A percentile compares a stretch with the other conserved stretches of the same genome.
These are phyloP conservation scores for Siniperca scherzeri DNA, from an alignment of 2,797 vertebrate genomes.

Conservation along the genomic window DNA sequence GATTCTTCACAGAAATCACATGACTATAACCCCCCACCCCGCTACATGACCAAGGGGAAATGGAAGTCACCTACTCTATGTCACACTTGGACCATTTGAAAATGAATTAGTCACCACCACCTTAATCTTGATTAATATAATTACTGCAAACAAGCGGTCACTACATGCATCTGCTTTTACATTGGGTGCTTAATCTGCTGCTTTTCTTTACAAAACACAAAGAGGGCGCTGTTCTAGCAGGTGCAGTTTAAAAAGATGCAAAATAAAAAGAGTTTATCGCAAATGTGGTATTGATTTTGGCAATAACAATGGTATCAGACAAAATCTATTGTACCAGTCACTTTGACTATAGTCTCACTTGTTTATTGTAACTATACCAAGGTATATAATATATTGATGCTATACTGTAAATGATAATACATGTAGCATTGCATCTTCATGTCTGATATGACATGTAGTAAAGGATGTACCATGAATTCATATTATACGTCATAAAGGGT, in stretches of 20 bases:
- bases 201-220: too few relatives aligned
- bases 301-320: background rate
- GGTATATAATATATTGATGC: background rate
- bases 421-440: background rate
- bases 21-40: slow-evolving; percentile 86
- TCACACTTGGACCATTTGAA: background rate
- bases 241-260: background rate
- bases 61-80: background rate
- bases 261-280: background rate
- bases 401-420: background rate
- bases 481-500: background rate
- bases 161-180: background rate
- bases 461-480: background rate
- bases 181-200: background rate
- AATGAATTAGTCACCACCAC: background rate
- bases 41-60: slow-evolving; percentile 65
- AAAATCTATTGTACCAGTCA: background rate
- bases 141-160: background rate
- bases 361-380: background rate
- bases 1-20: slow-evolving; percentile 94
- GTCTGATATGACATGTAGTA: background rate
- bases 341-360: background rate
- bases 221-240: background rate
- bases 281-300: background rate
- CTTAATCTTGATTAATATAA: background rate